phyloP scores from a whole-genome alignment of 2,797 vertebrate genomes.

The Hemibagrus guttatus region DNA sequence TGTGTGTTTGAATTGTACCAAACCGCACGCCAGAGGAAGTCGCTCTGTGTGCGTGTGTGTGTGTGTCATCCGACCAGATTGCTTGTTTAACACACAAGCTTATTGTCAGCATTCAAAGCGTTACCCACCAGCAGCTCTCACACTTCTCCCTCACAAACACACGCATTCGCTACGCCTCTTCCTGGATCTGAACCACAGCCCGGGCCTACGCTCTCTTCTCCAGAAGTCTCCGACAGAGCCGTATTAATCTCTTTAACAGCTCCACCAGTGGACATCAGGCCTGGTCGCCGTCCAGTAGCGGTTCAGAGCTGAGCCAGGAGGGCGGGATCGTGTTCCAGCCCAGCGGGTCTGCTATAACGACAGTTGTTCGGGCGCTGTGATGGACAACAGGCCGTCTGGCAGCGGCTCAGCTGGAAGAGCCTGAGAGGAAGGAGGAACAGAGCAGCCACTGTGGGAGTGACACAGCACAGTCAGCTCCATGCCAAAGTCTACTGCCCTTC shows the following conservation, averaged over 20 bases:
- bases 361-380: conserved; percentile 64
- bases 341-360: conserved; percentile 61
- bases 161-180: conserved; percentile 14
- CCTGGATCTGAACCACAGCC: conserved; percentile 29
- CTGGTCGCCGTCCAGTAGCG: conserved; percentile 42
- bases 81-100: conserved; percentile 31
- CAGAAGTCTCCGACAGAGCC: conserved; percentile 42
- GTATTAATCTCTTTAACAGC: conserved; percentile 61
- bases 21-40: conserved; percentile 21
- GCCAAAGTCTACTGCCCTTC: conserved; percentile 22
- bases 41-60: background rate
- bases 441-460: conserved; percentile 40
- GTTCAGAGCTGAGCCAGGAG: conserved; percentile 51
- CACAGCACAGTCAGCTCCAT: conserved; percentile 2
- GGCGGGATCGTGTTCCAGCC: conserved; percentile 40
- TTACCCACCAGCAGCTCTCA: conserved; percentile 51
- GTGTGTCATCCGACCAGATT: background rate
- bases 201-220: conserved; percentile 16
- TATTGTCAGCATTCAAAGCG: conserved; percentile 47
- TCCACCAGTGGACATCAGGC: conserved; percentile 44
- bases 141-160: conserved; percentile 22
- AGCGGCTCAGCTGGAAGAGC: conserved; percentile 55
- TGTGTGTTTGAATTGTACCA: conserved; percentile 31
- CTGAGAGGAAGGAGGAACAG: conserved; percentile 48
- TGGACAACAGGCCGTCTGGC: conserved; percentile 63